Base-by-base conservation (phyloP, 1,140 invertebrate species). In the Zophobas morio region DNA sequence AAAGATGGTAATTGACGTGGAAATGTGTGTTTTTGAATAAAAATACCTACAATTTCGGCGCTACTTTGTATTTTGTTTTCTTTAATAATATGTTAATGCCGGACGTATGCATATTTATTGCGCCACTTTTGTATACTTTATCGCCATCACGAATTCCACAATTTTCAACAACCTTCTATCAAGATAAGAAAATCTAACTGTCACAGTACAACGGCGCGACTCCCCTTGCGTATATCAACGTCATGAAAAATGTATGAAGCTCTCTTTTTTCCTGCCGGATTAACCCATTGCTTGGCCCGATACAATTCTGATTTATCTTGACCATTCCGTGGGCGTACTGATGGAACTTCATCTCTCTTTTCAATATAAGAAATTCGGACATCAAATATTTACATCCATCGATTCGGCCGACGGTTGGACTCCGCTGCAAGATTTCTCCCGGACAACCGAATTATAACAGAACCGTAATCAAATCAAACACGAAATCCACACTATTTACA, bases 1-100 rank as follows among this genome's bases (percentile, higher is more conserved):
- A 82, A 82, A 80, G 76, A 81, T 81, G 75, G 80, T 81, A 80
- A 83, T 82, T 83, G 81, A 81, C 79, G 78, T 81, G 71, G 79
- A 82, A 82, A 80, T 80, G 79, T 82, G 77, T 79, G 79, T 82
- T 80, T 82, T 79, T 75, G 79, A 79, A 79, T 78, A 78, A 79
- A 79, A 78, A 81, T 81, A 77, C 74, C 78, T 78, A 80, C 78
- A 81, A 81, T 81, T 81, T 76, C 37, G 49, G 70, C 20, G 20
- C 77, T 75, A 73, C 76, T 78, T 80, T 80, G 70, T 78, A 74
- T 80, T 80, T 74, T 78, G 72, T 77, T 78, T 74, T 70, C 74
- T 78, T 78, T 78, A 78, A 80, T 80, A 80, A 76, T 75, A 78
- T 78, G 79, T 74, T 79, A 79, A 79, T 79, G 70, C 32, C 51